These are phyloP conservation scores for Drosophila baimaii DNA, from an alignment of 1,140 invertebrate species.

Conservation along the genomic window DNA sequence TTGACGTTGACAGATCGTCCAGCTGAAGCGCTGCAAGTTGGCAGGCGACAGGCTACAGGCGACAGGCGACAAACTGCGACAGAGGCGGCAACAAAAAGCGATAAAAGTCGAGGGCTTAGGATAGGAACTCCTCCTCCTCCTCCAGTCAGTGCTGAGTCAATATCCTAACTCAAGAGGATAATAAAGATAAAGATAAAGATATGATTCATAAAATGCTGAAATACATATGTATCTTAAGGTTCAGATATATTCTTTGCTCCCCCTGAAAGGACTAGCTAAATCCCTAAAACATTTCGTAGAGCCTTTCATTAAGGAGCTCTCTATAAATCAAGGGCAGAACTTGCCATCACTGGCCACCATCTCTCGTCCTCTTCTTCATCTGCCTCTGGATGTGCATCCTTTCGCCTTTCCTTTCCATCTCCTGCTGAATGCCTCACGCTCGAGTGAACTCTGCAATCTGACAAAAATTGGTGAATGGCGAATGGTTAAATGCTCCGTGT, in stretches of 20 bases:
- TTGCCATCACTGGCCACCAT: background rate
- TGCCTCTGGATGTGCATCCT: slow-evolving; percentile 5
- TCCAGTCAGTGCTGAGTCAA: background rate
- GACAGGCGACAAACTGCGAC: slow-evolving; percentile 35
- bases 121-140: too few relatives aligned
- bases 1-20: slow-evolving; percentile 79
- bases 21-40: slow-evolving; percentile 47
- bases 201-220: background rate
- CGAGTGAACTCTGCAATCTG: slow-evolving; percentile 70
- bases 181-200: too few relatives aligned
- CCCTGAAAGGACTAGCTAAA: too few relatives aligned
- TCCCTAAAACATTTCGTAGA: background rate
- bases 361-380: slow-evolving; percentile 2
- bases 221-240: too few relatives aligned
- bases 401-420: slow-evolving; percentile 15
- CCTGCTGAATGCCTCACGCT: slow-evolving; percentile 62
- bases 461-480: slow-evolving; percentile 56
- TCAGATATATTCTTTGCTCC: too few relatives aligned
- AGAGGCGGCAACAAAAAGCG: slow-evolving; percentile 27
- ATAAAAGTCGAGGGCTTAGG: slow-evolving; percentile 22
- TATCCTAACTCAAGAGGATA: too few relatives aligned
- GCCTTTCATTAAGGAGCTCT: background rate
- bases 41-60: slow-evolving; percentile 35
- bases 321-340: background rate
- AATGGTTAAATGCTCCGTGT: slow-evolving; percentile 37